phyloP scores from a whole-genome alignment of 2,113 vertebrate genomes.

The Plecotus auritus region DNA sequence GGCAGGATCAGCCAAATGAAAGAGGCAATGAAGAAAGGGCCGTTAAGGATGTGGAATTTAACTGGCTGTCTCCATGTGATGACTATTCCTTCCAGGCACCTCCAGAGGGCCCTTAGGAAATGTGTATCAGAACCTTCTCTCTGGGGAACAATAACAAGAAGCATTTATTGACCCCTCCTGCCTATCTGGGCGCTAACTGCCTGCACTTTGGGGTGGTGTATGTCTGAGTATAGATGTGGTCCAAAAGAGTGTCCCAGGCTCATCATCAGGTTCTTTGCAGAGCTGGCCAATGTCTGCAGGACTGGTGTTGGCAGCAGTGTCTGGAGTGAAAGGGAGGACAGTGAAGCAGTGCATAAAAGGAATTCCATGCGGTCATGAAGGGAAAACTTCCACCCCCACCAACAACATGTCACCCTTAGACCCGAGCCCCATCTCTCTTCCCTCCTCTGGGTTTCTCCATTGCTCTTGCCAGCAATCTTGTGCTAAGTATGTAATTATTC shows the following conservation, averaged over 20 bases:
- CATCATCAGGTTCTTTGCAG: not conserved
- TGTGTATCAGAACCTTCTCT: not conserved
- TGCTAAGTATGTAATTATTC: not conserved
- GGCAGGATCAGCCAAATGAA: no score
- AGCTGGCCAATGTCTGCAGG: not conserved
- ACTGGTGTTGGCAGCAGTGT: not conserved
- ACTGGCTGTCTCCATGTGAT: not conserved
- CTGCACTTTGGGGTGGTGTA: not conserved
- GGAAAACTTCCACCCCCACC: no score
- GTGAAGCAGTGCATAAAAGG: not conserved
- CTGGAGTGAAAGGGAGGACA: not conserved
- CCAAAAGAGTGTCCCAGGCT: not conserved
- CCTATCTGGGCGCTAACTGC: not conserved
- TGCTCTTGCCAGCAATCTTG: not conserved
- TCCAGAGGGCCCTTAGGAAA: not conserved
- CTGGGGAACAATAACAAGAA: not conserved
- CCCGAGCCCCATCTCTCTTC: not conserved
- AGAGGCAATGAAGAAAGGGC: not conserved
- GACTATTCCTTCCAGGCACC: not conserved
- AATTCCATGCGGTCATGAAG: no score
- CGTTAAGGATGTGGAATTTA: not conserved
- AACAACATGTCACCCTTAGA: no score
- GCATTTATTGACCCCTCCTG: not conserved
- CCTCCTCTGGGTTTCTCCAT: not conserved
- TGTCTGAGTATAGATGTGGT: not conserved